Percentiles rank a stretch among this genome's conserved stretches.
Conservation (phyloP, 2,888 invertebrate species). For the Schizotus pectinicornis region DNA sequence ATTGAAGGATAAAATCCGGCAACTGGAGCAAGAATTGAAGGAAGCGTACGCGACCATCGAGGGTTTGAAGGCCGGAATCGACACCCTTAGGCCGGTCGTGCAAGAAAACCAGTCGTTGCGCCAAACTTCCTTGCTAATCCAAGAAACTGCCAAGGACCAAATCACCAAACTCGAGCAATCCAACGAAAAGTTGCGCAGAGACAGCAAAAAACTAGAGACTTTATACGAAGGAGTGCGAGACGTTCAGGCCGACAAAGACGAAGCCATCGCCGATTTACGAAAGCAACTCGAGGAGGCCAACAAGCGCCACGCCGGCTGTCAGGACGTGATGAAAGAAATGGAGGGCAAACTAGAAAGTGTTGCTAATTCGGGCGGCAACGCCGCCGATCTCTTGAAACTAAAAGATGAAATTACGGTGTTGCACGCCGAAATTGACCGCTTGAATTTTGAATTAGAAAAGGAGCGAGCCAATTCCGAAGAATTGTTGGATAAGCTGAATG, state of each 20-base stretch:
- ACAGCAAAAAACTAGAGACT: conserved; percentile 6
- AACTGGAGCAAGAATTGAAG: conserved; percentile 40
- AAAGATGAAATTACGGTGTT: conserved; percentile 13
- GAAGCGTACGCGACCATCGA: conserved; percentile 41
- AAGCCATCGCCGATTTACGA: neutral
- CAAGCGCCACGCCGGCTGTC: conserved; percentile 1
- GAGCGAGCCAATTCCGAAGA: conserved; percentile 20
- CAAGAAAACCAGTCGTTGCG: conserved; percentile 52
- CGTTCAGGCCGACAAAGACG: conserved; percentile 3
- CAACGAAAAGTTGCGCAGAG: conserved; percentile 25
- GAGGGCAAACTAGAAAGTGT: conserved; percentile 11
- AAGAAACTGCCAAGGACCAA: conserved; percentile 52
- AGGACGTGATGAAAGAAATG: conserved; percentile 6
- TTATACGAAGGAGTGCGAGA: neutral
- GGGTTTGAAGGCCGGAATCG: conserved; percentile 36
- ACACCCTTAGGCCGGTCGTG: conserved; percentile 12
- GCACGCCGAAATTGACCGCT: conserved; percentile 13
- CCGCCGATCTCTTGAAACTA: conserved; percentile 8
- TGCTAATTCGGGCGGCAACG: conserved; percentile 5
- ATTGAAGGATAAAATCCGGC: conserved; percentile 14
- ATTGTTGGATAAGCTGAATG: conserved; percentile 25
- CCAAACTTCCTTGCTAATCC: conserved; percentile 49
- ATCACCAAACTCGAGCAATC: conserved; percentile 40
- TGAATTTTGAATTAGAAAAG: conserved; percentile 14
- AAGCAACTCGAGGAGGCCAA: conserved; percentile 10